A percentile compares a stretch with the other conserved stretches of the same genome.
These are phyloP conservation scores for Meloidogyne hapla DNA, from an alignment of 1,140 invertebrate genomes.

Conservation along the genomic window DNA sequence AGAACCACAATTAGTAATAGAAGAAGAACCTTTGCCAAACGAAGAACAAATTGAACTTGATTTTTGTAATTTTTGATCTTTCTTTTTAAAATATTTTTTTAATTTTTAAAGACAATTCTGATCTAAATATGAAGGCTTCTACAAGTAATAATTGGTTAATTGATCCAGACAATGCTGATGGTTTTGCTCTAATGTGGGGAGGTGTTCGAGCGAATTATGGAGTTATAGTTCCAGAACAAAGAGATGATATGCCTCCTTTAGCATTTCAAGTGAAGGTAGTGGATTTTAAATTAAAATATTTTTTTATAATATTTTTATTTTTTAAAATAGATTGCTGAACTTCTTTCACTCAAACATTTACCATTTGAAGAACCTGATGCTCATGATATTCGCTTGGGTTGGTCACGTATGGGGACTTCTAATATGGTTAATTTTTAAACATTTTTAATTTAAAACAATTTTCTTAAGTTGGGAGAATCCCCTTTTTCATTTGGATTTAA, in stretches of 20 bases:
- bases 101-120: constrained; percentile 47
- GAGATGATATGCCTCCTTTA: constrained; percentile 28
- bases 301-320: not conserved
- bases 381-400: constrained; percentile 47
- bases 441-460: not conserved
- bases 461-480: constrained; percentile 46
- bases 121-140: constrained; percentile 51
- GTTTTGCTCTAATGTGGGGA: constrained; percentile 56
- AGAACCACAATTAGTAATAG: constrained; percentile 14
- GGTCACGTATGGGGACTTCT: constrained; percentile 37
- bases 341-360: constrained; percentile 46
- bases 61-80: constrained; percentile 43
- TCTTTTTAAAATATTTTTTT: constrained; percentile 10
- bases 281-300: not conserved
- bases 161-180: constrained; percentile 51
- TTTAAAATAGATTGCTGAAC: constrained; percentile 39
- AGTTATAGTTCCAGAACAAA: constrained; percentile 27
- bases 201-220: constrained; percentile 50
- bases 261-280: constrained; percentile 47
- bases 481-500: constrained; percentile 43
- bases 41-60: constrained; percentile 48
- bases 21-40: constrained; percentile 48
- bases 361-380: constrained; percentile 52
- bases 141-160: constrained; percentile 52
- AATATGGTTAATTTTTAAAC: constrained; percentile 32